Evolutionary conservation across 2,113 vertebrate species (phyloP).

Genomic region (Calcarius ornatus): DNA sequence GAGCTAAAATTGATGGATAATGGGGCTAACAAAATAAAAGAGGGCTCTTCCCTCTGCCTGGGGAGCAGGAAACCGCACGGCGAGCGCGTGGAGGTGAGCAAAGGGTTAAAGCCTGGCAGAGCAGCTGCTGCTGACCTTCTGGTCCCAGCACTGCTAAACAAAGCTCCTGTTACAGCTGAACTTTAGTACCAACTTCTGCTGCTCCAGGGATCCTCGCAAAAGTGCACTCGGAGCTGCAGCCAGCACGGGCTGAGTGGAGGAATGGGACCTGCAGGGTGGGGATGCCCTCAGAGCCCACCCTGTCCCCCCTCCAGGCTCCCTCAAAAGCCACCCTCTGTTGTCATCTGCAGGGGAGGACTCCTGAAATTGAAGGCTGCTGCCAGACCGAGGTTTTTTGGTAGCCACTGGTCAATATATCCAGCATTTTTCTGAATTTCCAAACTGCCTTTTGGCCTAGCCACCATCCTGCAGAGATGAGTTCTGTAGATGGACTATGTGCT

Average conservation of each 20-base stretch:
- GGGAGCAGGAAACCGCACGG: not conserved
- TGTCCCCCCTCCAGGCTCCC: not conserved
- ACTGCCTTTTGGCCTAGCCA: not conserved
- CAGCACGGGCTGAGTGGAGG: fast-evolving
- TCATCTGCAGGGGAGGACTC: not conserved
- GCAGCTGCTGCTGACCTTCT: constrained; percentile 68
- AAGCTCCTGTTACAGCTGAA: constrained; percentile 71
- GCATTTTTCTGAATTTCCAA: not conserved
- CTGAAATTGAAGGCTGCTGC: not conserved
- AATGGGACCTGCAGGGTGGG: fast-evolving
- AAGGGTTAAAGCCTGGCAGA: constrained; percentile 63
- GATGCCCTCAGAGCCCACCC: fast-evolving
- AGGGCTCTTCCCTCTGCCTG: not conserved
- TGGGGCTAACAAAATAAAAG: not conserved
- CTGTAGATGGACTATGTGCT: not conserved
- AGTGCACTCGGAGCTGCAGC: not conserved
- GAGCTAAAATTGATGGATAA: not conserved
- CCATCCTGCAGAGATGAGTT: not conserved
- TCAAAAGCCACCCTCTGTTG: not conserved
- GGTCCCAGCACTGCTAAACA: constrained; percentile 50
- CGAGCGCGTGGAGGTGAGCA: constrained; percentile 3
- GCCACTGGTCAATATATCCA: not conserved
- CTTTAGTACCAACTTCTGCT: constrained; percentile 59
- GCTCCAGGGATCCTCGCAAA: constrained; percentile 67
- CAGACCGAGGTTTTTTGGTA: not conserved